Conservation (phyloP, 2,113 vertebrate genomes). For the Poicephalus meyeri region DNA sequence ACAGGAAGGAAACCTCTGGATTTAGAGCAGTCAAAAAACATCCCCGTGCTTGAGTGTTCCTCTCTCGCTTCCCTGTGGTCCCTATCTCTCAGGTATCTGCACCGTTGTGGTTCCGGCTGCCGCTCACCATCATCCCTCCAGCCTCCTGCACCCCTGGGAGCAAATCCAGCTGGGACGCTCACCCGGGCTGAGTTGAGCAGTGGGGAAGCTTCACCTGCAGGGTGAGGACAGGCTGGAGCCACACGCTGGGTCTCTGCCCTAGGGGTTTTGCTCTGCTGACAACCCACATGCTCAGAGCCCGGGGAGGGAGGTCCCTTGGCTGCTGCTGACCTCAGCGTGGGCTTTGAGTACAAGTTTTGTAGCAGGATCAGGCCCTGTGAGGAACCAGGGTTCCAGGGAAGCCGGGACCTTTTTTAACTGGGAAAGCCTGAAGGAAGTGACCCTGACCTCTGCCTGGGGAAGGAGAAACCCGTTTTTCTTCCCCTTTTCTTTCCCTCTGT, state of each 20-base stretch:
- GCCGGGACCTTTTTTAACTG: background rate
- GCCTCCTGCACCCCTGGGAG: background rate
- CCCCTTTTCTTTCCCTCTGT: background rate
- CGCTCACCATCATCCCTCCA: background rate
- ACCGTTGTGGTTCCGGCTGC: background rate
- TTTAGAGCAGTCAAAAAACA: background rate
- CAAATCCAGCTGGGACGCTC: background rate
- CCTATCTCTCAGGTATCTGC: background rate
- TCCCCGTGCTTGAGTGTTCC: background rate
- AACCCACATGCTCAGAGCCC: background rate
- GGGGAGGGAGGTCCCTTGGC: background rate
- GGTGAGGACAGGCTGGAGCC: background rate
- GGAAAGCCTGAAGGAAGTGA: background rate
- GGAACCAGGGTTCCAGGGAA: background rate
- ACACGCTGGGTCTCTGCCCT: accelerated
- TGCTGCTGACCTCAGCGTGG: background rate
- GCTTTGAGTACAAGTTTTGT: background rate
- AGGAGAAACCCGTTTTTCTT: slow-evolving; percentile 5
- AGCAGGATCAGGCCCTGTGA: background rate
- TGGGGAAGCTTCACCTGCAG: background rate
- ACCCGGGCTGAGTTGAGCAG: accelerated
- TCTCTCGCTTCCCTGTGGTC: background rate
- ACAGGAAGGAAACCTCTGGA: background rate
- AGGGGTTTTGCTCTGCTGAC: background rate
- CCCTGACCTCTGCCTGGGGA: background rate